Evolutionary conservation across 2,797 vertebrate genomes (phyloP), one percentile per base, ranked within the genome.

Genomic region (Rousettus madagascariensis): DNA sequence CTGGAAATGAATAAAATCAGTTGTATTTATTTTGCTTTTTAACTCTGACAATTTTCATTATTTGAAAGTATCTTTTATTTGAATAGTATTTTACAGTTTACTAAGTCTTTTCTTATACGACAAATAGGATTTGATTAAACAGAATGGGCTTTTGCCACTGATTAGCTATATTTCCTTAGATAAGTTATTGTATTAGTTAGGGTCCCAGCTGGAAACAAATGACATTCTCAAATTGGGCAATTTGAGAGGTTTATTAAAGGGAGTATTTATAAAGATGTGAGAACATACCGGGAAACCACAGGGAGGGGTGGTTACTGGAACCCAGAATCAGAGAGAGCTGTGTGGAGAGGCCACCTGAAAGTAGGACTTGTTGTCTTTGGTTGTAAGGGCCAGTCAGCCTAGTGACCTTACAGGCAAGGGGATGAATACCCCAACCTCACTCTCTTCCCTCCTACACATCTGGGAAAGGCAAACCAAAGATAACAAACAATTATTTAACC

Each of bases 11-110:
- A 68, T 79, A 89, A 89, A 82, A n/a, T 85, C 41, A 41, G 15
- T 49, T 36, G 15, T 66, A 75, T 80, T 89, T 86, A 51, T 86
- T 94, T 93, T 79, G 46, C 20, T 93, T 95, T 89, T 88, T 24
- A 38, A 68, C 51, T 69, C 33, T 55, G 5, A 15, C 72, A 33
- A 24, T 41, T 51, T 95, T 74, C 91, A 49, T 46, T 69, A 51
- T 55, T 49, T 77, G 53, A 74, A 16, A 63, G 43, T 57, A 91
- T 75, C 17, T 92, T 72, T 63, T 66, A 78, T 89, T 53, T 79
- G 65, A 94, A 57, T 26, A 46, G 16, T 51, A 79, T n/a, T 46
- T 91, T 57, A 49, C 1, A 68, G 49, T 90, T 92, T 90, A 38
- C 24, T 38, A 83, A 80, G 59, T 92, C 68, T 63, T 46, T 74